These are phyloP conservation scores for Aptenodytes forsteri DNA, from an alignment of 2,113 vertebrate genomes.

Conservation along the genomic window DNA sequence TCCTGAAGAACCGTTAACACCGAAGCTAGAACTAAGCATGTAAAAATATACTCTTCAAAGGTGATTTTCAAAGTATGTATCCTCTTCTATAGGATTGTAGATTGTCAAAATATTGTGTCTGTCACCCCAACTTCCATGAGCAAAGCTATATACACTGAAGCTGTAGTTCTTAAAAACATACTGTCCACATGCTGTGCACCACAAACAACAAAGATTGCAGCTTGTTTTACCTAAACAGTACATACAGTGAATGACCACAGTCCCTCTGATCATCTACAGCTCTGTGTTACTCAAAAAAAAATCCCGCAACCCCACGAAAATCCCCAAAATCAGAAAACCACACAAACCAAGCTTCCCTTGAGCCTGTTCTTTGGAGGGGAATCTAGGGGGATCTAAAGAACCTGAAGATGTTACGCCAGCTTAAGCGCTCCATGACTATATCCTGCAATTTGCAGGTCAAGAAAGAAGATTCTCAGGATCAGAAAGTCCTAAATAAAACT, in stretches of 20 bases:
- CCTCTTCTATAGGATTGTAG: neutral
- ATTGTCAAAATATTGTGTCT: neutral
- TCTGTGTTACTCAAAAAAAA: neutral
- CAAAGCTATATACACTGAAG: neutral
- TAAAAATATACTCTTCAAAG: neutral
- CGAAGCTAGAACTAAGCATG: neutral
- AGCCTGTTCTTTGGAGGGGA: neutral
- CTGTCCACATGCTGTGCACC: neutral
- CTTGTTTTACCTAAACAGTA: neutral
- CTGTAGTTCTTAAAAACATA: neutral
- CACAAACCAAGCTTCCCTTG: neutral
- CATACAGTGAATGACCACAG: accelerated
- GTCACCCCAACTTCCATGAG: neutral
- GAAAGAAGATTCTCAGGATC: neutral
- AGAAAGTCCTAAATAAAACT: neutral
- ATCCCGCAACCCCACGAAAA: accelerated
- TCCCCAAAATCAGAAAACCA: neutral
- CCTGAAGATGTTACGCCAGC: neutral
- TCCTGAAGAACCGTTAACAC: neutral
- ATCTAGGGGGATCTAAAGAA: neutral
- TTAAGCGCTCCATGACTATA: neutral
- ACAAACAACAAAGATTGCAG: neutral
- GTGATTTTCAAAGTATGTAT: neutral
- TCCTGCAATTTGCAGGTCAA: neutral
- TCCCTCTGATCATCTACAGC: neutral